Evolutionary conservation across 1,140 invertebrate species (phyloP).

Genomic region (Muscidifurax raptorellus): DNA sequence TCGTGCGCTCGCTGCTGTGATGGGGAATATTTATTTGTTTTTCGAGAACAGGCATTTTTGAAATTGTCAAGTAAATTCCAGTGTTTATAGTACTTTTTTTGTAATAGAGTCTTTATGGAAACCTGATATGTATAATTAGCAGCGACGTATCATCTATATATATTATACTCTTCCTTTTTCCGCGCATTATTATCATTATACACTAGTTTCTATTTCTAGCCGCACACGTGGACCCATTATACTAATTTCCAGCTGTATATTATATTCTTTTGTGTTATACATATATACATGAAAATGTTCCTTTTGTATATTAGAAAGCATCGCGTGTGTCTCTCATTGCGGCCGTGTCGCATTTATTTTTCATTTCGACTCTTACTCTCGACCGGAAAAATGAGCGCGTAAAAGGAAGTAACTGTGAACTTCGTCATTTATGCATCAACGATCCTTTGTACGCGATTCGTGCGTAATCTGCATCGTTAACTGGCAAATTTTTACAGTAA

Average conservation of each 20-base stretch:
- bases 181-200: not conserved
- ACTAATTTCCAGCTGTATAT: not conserved
- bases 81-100: no score
- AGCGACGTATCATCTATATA: no score
- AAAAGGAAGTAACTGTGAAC: not conserved
- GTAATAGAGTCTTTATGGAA: no score
- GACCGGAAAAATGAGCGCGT: no score
- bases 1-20: not conserved
- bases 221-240: not conserved
- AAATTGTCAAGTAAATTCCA: no score
- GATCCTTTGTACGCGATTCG: not conserved
- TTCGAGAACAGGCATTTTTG: no score
- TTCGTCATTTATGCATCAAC: not conserved
- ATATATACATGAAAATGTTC: not conserved
- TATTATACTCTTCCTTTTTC: no score
- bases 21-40: no score
- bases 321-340: not conserved
- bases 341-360: not conserved
- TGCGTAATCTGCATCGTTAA: not conserved
- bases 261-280: not conserved
- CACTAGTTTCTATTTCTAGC: not conserved
- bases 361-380: not conserved
- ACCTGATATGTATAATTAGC: no score
- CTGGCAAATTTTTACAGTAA: not conserved
- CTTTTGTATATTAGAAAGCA: not conserved